Conservation (phyloP, 2,888 invertebrate genomes). For the Metallyticus violacea region DNA sequence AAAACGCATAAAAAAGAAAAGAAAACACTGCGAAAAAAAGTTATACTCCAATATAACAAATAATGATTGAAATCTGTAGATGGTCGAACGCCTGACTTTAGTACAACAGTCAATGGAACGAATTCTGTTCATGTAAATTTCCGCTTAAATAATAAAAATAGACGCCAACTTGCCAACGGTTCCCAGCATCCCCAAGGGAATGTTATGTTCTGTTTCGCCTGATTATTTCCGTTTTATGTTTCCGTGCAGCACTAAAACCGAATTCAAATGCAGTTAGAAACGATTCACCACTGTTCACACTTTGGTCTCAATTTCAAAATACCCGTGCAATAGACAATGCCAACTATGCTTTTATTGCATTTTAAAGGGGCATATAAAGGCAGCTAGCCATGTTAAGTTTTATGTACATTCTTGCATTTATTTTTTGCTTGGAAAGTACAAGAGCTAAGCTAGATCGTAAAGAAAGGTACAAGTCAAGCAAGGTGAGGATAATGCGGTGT, state of each 20-base stretch:
- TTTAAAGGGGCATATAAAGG: not conserved
- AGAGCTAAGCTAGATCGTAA: not conserved
- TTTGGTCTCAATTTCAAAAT: not conserved
- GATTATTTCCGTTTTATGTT: not conserved
- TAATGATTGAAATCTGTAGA: no score
- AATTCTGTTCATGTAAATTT: not conserved
- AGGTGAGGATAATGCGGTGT: not conserved
- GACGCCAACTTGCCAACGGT: not conserved
- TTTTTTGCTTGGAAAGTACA: not conserved
- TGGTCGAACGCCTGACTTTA: no score
- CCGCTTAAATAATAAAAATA: not conserved
- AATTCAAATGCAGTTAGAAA: not conserved
- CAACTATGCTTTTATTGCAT: not conserved
- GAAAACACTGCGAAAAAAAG: no score
- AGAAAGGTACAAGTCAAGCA: not conserved
- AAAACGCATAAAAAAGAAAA: no score
- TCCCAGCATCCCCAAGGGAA: not conserved
- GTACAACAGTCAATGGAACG: not conserved
- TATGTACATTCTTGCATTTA: not conserved
- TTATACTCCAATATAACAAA: no score
- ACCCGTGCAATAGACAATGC: not conserved
- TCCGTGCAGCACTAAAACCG: not conserved
- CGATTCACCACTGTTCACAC: not conserved
- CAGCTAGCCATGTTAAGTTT: not conserved
- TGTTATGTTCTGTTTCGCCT: not conserved